These are phyloP conservation scores for Phainopepla nitens DNA, from an alignment of 2,113 vertebrate genomes.

Conservation along the genomic window DNA sequence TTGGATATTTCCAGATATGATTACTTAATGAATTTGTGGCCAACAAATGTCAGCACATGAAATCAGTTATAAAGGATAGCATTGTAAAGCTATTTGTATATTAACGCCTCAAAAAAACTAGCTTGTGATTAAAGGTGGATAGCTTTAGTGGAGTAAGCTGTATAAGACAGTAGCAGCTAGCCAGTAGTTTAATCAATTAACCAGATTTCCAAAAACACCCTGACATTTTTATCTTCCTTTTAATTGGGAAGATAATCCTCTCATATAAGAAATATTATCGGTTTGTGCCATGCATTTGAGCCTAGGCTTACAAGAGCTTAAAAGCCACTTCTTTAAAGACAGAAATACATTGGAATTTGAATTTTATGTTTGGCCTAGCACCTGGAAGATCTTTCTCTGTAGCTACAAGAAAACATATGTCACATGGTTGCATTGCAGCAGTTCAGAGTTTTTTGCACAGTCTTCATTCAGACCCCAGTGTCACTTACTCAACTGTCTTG, in stretches of 20 bases:
- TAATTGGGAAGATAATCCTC: conserved; percentile 22
- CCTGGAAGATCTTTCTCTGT: neutral
- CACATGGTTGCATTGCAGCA: neutral
- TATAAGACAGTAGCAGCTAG: neutral
- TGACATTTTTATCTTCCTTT: neutral
- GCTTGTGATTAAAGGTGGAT: neutral
- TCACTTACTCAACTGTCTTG: neutral
- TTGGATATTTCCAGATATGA: neutral
- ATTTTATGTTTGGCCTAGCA: neutral
- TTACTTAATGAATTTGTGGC: neutral
- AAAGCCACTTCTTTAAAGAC: neutral
- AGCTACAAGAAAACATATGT: neutral
- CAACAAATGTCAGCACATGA: neutral
- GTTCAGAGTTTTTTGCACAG: neutral
- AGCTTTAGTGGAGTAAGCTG: neutral
- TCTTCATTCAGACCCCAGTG: neutral
- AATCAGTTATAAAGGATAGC: neutral
- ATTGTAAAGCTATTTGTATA: neutral
- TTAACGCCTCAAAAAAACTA: neutral
- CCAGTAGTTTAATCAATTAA: conserved; percentile 32
- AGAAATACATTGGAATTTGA: neutral
- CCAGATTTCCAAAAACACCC: neutral
- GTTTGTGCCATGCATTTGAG: neutral
- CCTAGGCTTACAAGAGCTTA: neutral
- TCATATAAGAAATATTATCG: conserved; percentile 29